These are phyloP conservation scores for Chelmon rostratus DNA, from an alignment of 2,797 vertebrate species.

Conservation along the genomic window DNA sequence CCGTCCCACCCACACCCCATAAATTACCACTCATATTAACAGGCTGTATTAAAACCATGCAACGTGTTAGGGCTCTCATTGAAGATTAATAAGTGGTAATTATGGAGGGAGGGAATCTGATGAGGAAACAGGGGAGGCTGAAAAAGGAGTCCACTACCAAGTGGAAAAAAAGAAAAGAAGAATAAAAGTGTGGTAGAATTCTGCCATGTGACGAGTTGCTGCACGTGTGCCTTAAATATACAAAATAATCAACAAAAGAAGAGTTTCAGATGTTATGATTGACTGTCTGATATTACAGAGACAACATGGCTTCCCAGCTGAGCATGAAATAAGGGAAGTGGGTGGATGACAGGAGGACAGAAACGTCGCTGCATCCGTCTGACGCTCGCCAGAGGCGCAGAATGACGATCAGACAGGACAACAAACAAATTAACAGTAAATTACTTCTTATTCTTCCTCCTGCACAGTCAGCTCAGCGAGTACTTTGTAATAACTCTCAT, in stretches of 20 bases:
- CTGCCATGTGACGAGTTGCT: background rate
- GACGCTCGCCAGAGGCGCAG: slow-evolving; percentile 25
- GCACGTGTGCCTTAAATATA: background rate
- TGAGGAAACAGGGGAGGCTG: slow-evolving; percentile 68
- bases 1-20: slow-evolving; percentile 88
- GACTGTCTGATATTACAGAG: slow-evolving; percentile 27
- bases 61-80: slow-evolving; percentile 97
- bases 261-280: slow-evolving; percentile 40
- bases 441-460: slow-evolving; percentile 20
- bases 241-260: slow-evolving; percentile 29
- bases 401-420: slow-evolving; percentile 31
- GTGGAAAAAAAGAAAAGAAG: background rate
- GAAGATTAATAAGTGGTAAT: slow-evolving; percentile 99
- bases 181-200: slow-evolving; percentile 10
- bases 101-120: slow-evolving; percentile 86
- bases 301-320: slow-evolving; percentile 55
- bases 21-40: slow-evolving; percentile 92
- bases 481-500: slow-evolving; percentile 2
- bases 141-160: slow-evolving; percentile 38
- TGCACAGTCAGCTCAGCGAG: slow-evolving; percentile 36
- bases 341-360: slow-evolving; percentile 38
- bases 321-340: slow-evolving; percentile 51
- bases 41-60: slow-evolving; percentile 97
- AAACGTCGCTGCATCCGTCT: slow-evolving; percentile 6
- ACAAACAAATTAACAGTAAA: slow-evolving; percentile 53